Conservation (phyloP, 2,797 vertebrate genomes). For the Acanthornis magna region DNA sequence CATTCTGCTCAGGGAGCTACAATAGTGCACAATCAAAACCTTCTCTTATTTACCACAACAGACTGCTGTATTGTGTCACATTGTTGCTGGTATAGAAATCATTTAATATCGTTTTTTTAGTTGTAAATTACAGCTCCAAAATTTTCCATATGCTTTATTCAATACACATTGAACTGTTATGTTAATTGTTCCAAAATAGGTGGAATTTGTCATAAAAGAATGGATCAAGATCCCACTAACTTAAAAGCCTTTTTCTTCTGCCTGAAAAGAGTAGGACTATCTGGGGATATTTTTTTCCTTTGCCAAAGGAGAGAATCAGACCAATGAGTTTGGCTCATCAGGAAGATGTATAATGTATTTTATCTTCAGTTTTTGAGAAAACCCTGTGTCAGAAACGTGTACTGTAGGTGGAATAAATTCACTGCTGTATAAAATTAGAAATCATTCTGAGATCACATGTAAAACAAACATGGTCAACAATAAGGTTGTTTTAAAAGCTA, state of each 20-base stretch:
- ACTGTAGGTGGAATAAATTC: slow-evolving; percentile 70
- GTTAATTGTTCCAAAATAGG: not conserved
- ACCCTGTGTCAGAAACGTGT: slow-evolving; percentile 61
- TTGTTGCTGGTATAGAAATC: not conserved
- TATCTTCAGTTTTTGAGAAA: slow-evolving; percentile 56
- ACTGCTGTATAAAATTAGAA: slow-evolving; percentile 59
- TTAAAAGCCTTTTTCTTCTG: slow-evolving; percentile 1
- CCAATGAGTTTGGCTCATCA: not conserved
- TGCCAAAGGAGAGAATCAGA: slow-evolving; percentile 12
- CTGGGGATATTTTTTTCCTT: not conserved
- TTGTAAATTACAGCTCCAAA: slow-evolving; percentile 17
- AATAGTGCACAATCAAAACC: not conserved
- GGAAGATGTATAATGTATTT: slow-evolving; percentile 47
- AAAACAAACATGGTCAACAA: slow-evolving; percentile 64
- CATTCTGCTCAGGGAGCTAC: not conserved
- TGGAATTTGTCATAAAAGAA: slow-evolving; percentile 22
- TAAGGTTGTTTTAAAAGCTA: slow-evolving; percentile 36
- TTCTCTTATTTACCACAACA: slow-evolving; percentile 21
- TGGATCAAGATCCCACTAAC: not conserved
- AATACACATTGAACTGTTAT: not conserved
- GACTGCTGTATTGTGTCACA: not conserved
- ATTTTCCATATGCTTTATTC: slow-evolving; percentile 24
- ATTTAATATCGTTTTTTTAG: slow-evolving; percentile 7
- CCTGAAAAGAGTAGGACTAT: not conserved
- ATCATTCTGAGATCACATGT: slow-evolving; percentile 63